Conservation (phyloP, 2,113 vertebrate species). For the Anguilla rostrata region DNA sequence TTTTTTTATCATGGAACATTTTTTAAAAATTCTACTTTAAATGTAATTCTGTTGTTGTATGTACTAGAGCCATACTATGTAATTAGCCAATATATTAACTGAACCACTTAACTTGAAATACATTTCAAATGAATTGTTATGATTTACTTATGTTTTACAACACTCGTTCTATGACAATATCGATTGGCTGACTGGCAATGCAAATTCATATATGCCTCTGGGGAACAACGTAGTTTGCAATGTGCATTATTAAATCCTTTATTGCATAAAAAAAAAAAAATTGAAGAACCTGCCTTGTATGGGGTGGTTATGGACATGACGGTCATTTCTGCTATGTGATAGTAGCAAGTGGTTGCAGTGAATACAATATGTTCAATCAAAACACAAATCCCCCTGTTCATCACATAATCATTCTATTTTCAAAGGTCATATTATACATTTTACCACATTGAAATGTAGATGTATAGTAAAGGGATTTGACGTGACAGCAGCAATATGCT, state of each 20-base stretch:
- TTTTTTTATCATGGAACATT: no score
- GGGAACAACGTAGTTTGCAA: no score
- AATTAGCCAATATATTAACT: no score
- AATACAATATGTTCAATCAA: not conserved
- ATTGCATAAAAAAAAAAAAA: not conserved
- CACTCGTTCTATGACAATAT: no score
- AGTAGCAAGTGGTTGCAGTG: not conserved
- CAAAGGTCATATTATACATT: slow-evolving; percentile 8
- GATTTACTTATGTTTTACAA: no score
- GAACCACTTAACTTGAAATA: no score
- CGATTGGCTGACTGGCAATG: no score
- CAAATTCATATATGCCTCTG: no score
- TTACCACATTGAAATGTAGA: not conserved
- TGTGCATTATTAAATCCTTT: not conserved
- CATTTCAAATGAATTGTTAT: no score
- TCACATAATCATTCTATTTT: slow-evolving; percentile 6
- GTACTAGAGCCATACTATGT: no score
- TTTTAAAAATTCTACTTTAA: no score
- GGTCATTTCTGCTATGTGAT: not conserved
- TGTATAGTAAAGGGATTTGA: not conserved
- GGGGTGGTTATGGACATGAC: not conserved
- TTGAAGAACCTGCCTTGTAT: not conserved
- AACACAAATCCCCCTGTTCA: not conserved
- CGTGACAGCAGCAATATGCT: not conserved
- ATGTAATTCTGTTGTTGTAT: no score